These are phyloP conservation scores for Chrysodeixis includens DNA, from an alignment of 2,888 invertebrate genomes.

Conservation along the genomic window DNA sequence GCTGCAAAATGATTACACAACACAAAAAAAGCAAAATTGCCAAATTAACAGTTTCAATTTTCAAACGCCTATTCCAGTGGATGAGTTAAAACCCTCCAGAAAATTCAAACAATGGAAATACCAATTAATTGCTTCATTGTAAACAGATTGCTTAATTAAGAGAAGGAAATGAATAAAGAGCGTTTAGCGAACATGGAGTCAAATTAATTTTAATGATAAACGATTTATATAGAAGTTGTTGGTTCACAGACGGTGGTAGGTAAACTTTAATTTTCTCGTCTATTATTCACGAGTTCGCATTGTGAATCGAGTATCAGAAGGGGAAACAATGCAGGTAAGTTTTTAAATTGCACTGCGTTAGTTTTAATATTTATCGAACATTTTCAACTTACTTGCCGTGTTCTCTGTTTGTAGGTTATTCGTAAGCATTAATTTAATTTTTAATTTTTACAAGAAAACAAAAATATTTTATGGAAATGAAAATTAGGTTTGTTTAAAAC, in stretches of 20 bases:
- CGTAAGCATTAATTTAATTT: no score
- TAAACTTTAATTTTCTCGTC: constrained; percentile 70
- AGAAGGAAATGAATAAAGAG: constrained; percentile 85
- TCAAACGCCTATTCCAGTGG: constrained; percentile 67
- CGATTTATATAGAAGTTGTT: constrained; percentile 72
- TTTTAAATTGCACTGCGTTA: constrained; percentile 35
- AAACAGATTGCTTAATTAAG: constrained; percentile 89
- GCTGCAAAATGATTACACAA: constrained; percentile 44
- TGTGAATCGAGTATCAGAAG: constrained; percentile 56
- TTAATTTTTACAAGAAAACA: no score
- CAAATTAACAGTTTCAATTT: constrained; percentile 67
- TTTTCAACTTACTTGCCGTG: not conserved
- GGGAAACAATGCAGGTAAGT: constrained; percentile 50
- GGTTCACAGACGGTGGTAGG: constrained; percentile 56
- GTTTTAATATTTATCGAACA: constrained; percentile 8
- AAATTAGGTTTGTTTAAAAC: no score
- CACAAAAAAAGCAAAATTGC: constrained; percentile 58
- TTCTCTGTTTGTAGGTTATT: not conserved
- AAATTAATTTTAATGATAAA: constrained; percentile 88
- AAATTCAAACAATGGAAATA: constrained; percentile 80
- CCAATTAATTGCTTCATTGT: constrained; percentile 88
- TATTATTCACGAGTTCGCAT: constrained; percentile 62
- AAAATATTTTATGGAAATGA: no score
- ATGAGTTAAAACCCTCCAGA: constrained; percentile 75
- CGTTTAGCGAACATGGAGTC: constrained; percentile 83